Base-by-base conservation (phyloP, 2,888 invertebrate species). In the Amphipyra tragopoginis region DNA sequence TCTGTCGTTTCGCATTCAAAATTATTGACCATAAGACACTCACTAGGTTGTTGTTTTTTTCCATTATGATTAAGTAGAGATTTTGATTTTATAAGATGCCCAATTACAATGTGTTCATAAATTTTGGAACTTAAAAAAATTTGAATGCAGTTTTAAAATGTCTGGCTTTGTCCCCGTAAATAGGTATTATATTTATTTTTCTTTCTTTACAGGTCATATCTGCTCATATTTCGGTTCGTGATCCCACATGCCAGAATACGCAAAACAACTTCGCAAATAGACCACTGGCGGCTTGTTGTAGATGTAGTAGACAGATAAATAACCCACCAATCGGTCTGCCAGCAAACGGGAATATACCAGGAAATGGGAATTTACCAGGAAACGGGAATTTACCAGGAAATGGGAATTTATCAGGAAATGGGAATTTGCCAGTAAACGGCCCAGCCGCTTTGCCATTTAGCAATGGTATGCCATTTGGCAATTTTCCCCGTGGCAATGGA, bases 121-220 rank as follows among this genome's bases (percentile, higher is more conserved):
- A n/a, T n/a, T n/a, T n/a, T n/a, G n/a, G n/a, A n/a, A n/a, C n/a
- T n/a, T n/a, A n/a, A n/a, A n/a, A n/a, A n/a, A n/a, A n/a, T n/a
- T n/a, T n/a, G n/a, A n/a, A n/a, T n/a, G n/a, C n/a, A n/a, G n/a
- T n/a, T n/a, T 11, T 1, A 6, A 29, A 29, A 29, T 34, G 34
- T 11, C 1, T 6, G 0, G 5, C 15, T 6, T 5, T 13, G n/a
- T n/a, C 0, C 2, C 4, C 33, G 21, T 14, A 26, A 6, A 9
- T n/a, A 7, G 51, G 21, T n/a, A n/a, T n/a, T 38, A 14, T n/a
- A 3, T 0, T 9, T 1, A n/a, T 48, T 49, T 40, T 77, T 79
- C 55, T 57, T 67, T 48, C 0, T 61, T 55, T 5, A 9, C 86
- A 90, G 90, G 55, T 68, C 7, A 68, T 76, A 15, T 33, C 66